Evolutionary conservation across 2,113 vertebrate species (phyloP).

Genomic region (Podarcis cretensis): DNA sequence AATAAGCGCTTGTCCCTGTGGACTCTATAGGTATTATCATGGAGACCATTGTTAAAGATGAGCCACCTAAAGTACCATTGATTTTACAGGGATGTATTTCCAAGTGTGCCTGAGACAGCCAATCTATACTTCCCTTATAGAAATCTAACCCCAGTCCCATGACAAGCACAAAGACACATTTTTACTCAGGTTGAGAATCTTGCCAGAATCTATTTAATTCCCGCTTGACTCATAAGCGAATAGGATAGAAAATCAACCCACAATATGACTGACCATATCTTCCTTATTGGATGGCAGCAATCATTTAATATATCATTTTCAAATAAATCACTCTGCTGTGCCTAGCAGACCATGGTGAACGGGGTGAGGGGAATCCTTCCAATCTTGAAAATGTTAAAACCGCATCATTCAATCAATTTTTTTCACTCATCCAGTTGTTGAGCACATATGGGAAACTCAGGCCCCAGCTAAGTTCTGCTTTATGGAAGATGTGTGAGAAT

Average conservation of each 20-base stretch:
- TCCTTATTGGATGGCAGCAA: constrained; percentile 13
- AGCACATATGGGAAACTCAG: not conserved
- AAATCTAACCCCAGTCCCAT: constrained; percentile 23
- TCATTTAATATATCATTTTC: constrained; percentile 13
- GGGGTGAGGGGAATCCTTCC: not conserved
- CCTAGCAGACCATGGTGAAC: not conserved
- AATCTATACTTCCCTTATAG: constrained; percentile 10
- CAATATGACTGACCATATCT: constrained; percentile 6
- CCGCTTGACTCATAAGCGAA: not conserved
- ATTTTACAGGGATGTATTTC: not conserved
- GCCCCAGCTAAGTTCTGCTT: constrained; percentile 37
- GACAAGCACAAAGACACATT: constrained; percentile 2
- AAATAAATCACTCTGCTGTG: not conserved
- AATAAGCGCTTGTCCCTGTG: too few species aligned
- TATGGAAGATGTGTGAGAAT: constrained; percentile 42
- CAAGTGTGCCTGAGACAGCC: not conserved
- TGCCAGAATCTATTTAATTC: constrained; percentile 22
- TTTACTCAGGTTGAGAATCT: constrained; percentile 12
- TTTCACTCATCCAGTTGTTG: constrained; percentile 40
- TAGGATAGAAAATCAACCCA: not conserved
- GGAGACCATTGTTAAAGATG: not conserved
- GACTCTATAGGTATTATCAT: too few species aligned
- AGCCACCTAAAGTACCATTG: not conserved
- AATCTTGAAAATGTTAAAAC: constrained; percentile 16
- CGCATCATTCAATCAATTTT: constrained; percentile 25